Evolutionary conservation across 2,113 vertebrate genomes (phyloP).

Genomic region (Xyliphius kryptos): DNA sequence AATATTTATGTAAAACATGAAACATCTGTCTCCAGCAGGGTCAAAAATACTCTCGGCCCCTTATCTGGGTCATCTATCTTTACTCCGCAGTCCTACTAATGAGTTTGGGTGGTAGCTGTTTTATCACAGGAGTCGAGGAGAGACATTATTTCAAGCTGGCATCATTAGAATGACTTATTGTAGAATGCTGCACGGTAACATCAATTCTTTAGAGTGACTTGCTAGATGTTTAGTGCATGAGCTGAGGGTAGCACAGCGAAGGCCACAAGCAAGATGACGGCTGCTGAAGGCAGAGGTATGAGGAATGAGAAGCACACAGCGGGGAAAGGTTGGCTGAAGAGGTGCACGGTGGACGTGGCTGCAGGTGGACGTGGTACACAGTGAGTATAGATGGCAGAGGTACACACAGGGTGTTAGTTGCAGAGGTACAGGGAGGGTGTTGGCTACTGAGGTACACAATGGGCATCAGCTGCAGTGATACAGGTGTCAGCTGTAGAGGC

Average conservation of each 20-base stretch:
- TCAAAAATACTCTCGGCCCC: slow-evolving; percentile 55
- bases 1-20: slow-evolving; percentile 9
- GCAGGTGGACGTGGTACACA: too few relatives aligned
- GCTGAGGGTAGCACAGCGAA: too few relatives aligned
- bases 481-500: too few relatives aligned
- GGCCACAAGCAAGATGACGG: not conserved
- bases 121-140: slow-evolving; percentile 60
- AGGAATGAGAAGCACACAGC: too few relatives aligned
- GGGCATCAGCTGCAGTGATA: too few relatives aligned
- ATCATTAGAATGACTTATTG: slow-evolving; percentile 55
- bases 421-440: too few relatives aligned
- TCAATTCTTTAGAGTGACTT: slow-evolving; percentile 52
- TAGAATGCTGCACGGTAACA: slow-evolving; percentile 40
- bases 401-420: too few relatives aligned
- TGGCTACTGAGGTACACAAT: too few relatives aligned
- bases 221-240: too few relatives aligned
- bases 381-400: too few relatives aligned
- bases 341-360: too few relatives aligned
- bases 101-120: slow-evolving; percentile 54
- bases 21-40: slow-evolving; percentile 27
- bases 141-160: slow-evolving; percentile 65
- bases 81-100: slow-evolving; percentile 56
- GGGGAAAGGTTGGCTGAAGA: slow-evolving; percentile 33
- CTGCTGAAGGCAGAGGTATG: slow-evolving; percentile 48
- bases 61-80: slow-evolving; percentile 70